Base-by-base conservation (phyloP, 37 sponge, comb jelly and placozoan species). In the Cladorhizidae sp. region DNA sequence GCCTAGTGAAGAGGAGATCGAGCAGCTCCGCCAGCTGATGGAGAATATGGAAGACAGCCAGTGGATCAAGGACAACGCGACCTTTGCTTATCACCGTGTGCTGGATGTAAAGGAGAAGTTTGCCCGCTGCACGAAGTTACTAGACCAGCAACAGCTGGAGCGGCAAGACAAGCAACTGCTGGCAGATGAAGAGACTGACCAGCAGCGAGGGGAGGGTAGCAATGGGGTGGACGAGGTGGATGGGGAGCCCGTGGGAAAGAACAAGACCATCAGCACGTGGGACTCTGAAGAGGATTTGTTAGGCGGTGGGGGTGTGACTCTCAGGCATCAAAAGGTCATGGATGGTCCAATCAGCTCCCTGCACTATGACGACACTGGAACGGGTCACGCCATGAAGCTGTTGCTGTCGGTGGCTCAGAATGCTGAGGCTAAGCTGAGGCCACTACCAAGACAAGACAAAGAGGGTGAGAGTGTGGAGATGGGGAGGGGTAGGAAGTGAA, bases 31-130 rank as follows among this genome's bases (percentile, higher is more conserved):
- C 8, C 75, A 93, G 45, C 67, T 84, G 36, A 72, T 67, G 1
- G 90, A 88, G 15, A 57, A n/a, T 6, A 40, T 67, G 42, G 76
- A 73, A 18, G 52, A 59, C 62, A 71, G 28, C 37, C 57, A 36
- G 2, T 83, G 64, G 72, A 67, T 77, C 22, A 81, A 82, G 71
- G 86, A 85, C 29, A 88, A 73, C 37, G 82, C 86, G n/a, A 23
- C 57, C 1, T 84, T 93, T 78, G 90, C 93, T 26, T 69, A 73
- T 74, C 88, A 88, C 41, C 81, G 93, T 14, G 81, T 84, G 6
- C 54, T 52, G 23, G 93, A 93, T 43, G 80, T 88, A 7, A 57
- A 32, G 31, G 93, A 88, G 67, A 65, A 83, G 5, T 59, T 93
- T 15, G 9, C 9, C 6, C 40, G 70, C 57, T 69, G 78, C 67